Base-by-base conservation (phyloP, 2,113 vertebrate species). In the Formicarius rufipectus region DNA sequence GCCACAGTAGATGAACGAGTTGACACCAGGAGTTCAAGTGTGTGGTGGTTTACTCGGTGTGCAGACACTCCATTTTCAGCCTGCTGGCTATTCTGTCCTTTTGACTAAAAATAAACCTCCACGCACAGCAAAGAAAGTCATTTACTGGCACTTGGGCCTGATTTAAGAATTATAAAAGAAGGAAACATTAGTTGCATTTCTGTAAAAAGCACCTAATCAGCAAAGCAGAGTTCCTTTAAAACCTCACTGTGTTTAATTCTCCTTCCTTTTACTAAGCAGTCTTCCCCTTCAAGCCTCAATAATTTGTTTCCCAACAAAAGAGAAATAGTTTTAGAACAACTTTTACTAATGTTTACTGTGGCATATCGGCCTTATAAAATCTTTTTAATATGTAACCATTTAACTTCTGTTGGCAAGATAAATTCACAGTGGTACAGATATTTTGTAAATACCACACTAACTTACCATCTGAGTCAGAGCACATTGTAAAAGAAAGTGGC, bases 351-450 rank as follows among this genome's bases (percentile, higher is more conserved):
- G 87, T 96, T 96, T 90, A 94, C 94, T 79, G 69, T 91, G 84
- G 92, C 93, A 50, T 93, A 89, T 94, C 93, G 40, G 77, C 92
- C 95, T 94, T 97, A 95, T 97, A 96, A 93, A 95, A 96, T 96
- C 91, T 68, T 87, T 96, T 98, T 98, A 96, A 97, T 96, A 90
- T 71, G 89, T 97, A 97, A 97, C 94, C 74, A 62, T 97, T 97
- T 97, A 96, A 97, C 97, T 97, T 95, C 80, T 84, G 91, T 69
- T 89, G 58, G 95, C 93, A 67, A 98, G 96, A 89, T 94, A 84
- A 96, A 93, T 94, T 84, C 82, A 23, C 16, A 52, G 92, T 2
- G 15, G 87, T 84, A 78, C 56, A 58, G 76, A 69, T 97, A 95
- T 90, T 97, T 96, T 93, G 93, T 96, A 97, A 96, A 97, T 93